Conservation (phyloP, 2,113 vertebrate genomes). For the Lichenostomus cassidix region DNA sequence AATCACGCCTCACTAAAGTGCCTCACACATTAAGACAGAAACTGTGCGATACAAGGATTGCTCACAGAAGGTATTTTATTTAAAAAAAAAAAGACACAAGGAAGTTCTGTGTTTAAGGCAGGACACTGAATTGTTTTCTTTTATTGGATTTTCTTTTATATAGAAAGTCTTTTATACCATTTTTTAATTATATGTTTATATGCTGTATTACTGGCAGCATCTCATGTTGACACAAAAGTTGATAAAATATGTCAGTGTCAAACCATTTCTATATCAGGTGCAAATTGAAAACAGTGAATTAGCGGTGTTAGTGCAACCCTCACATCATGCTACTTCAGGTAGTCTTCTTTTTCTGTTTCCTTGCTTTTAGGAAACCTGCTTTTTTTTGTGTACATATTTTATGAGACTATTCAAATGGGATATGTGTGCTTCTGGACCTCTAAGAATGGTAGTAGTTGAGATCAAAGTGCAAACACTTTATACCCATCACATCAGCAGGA, state of each 20-base stretch:
- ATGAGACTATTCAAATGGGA: neutral
- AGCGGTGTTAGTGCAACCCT: neutral
- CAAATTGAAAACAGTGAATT: neutral
- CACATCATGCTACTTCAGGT: neutral
- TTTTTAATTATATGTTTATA: neutral
- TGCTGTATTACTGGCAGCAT: neutral
- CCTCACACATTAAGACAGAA: neutral
- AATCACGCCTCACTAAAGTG: neutral
- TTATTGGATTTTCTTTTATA: neutral
- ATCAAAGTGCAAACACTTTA: neutral
- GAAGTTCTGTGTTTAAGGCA: neutral
- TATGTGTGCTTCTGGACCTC: neutral
- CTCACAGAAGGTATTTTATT: neutral
- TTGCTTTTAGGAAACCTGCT: neutral
- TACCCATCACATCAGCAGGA: neutral
- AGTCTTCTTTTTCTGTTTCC: neutral
- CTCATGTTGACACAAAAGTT: rapidly evolving
- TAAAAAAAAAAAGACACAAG: neutral
- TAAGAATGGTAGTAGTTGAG: neutral
- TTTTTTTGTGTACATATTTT: neutral
- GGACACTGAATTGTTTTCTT: neutral
- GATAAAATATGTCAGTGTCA: neutral
- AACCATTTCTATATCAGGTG: neutral
- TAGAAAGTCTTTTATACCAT: rapidly evolving
- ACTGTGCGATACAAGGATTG: neutral